A percentile compares a stretch with the other conserved stretches of the same genome.
These are phyloP conservation scores for Macrobrachium nipponense DNA, from an alignment of 1,140 invertebrate species.

Conservation along the genomic window DNA sequence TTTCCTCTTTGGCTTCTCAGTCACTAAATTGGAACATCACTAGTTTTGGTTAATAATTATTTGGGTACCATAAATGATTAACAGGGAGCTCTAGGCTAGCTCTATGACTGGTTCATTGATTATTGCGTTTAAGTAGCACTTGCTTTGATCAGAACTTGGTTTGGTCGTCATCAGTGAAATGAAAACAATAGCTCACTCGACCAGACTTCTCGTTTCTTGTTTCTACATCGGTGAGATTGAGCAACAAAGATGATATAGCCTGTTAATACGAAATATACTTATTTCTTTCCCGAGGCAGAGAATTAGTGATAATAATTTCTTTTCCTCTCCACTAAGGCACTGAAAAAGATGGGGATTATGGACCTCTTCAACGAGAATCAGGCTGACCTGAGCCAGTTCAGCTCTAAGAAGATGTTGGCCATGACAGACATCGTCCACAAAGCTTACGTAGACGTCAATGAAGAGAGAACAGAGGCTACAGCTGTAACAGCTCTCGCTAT, in stretches of 20 bases:
- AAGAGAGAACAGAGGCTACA: slow-evolving; percentile 77
- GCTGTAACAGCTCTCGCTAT: slow-evolving; percentile 73
- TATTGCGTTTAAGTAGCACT: too few relatives aligned
- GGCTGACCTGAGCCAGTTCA: not conserved
- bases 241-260: not conserved
- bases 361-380: not conserved
- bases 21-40: too few relatives aligned
- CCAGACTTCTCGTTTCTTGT: too few relatives aligned
- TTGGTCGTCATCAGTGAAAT: too few relatives aligned
- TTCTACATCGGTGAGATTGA: too few relatives aligned
- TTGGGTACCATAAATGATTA: too few relatives aligned
- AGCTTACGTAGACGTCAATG: slow-evolving; percentile 83
- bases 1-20: too few relatives aligned
- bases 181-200: too few relatives aligned
- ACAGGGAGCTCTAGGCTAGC: too few relatives aligned
- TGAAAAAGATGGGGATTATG: not conserved
- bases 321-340: not conserved
- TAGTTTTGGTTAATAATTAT: too few relatives aligned
- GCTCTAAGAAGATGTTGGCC: not conserved
- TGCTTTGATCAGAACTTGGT: too few relatives aligned
- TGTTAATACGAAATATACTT: not conserved
- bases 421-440: slow-evolving; percentile 79
- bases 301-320: not conserved
- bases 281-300: not conserved
- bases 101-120: too few relatives aligned